Percentiles rank a stretch among this genome's conserved stretches.
phyloP scores from a whole-genome alignment of 2,888 invertebrate species.

The Ommatoiulus sabulosus region DNA sequence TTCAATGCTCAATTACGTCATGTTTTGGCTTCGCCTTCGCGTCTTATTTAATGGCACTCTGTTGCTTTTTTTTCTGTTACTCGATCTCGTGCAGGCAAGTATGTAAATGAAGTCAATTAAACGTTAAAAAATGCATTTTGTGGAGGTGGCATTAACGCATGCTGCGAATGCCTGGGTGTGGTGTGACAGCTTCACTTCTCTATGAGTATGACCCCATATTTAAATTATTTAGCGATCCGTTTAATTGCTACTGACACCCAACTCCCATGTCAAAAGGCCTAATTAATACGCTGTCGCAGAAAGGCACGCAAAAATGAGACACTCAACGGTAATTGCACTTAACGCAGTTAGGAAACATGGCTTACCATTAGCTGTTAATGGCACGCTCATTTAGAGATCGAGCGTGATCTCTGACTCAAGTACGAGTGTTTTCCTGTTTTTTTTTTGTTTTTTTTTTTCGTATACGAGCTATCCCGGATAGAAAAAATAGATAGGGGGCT shows the following conservation, averaged over 20 bases:
- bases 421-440: background rate
- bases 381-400: background rate
- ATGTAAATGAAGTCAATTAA: conserved; percentile 13
- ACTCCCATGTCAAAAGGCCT: background rate
- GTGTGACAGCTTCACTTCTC: background rate
- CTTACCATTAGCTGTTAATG: background rate
- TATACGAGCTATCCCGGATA: too few species aligned
- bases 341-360: background rate
- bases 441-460: too few species aligned
- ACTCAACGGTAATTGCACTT: background rate
- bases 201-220: background rate
- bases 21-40: background rate
- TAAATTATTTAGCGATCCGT: conserved; percentile 15
- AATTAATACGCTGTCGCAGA: background rate
- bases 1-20: background rate
- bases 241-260: conserved; percentile 41
- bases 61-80: background rate
- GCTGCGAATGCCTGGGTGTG: background rate
- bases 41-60: background rate
- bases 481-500: too few species aligned
- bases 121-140: background rate
- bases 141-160: background rate
- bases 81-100: background rate
- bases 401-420: background rate
- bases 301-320: conserved; percentile 2